Percentiles rank a stretch among this genome's conserved stretches.
Evolutionary conservation across 1,140 invertebrate species (phyloP).

Genomic region (Sminthurinus signatus): DNA sequence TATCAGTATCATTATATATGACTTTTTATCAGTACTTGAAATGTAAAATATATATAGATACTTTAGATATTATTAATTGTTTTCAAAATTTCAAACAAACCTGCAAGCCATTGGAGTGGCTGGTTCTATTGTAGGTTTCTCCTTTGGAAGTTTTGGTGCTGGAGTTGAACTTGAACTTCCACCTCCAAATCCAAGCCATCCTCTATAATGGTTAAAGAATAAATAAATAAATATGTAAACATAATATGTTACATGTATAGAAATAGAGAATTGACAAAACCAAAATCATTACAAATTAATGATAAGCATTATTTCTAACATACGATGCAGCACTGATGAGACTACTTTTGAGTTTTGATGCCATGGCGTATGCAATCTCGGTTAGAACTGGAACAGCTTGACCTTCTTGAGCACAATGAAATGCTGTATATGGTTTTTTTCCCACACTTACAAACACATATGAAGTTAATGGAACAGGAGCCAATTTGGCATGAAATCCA

Average conservation of each 20-base stretch:
- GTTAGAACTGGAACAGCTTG: slow-evolving; percentile 63
- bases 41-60: no score
- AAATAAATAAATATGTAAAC: slow-evolving; percentile 25
- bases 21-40: neutral
- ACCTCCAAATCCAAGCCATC: slow-evolving; percentile 47
- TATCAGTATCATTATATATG: neutral
- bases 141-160: slow-evolving; percentile 42
- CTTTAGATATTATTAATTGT: no score
- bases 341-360: slow-evolving; percentile 74
- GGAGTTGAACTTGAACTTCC: slow-evolving; percentile 22
- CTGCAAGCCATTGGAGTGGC: slow-evolving; percentile 47
- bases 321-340: slow-evolving; percentile 69
- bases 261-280: no score
- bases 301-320: slow-evolving; percentile 41
- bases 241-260: no score
- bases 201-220: no score
- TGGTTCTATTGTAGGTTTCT: slow-evolving; percentile 51
- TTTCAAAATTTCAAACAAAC: slow-evolving; percentile 43
- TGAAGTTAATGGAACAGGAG: slow-evolving; percentile 66
- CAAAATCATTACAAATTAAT: slow-evolving; percentile 33
- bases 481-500: slow-evolving; percentile 63
- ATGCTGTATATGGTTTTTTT: slow-evolving; percentile 72
- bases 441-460: slow-evolving; percentile 73
- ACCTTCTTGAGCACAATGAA: slow-evolving; percentile 84
- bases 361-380: slow-evolving; percentile 82